Conservation (phyloP, 2,797 vertebrate species). For the Rhodeus uyekii region DNA sequence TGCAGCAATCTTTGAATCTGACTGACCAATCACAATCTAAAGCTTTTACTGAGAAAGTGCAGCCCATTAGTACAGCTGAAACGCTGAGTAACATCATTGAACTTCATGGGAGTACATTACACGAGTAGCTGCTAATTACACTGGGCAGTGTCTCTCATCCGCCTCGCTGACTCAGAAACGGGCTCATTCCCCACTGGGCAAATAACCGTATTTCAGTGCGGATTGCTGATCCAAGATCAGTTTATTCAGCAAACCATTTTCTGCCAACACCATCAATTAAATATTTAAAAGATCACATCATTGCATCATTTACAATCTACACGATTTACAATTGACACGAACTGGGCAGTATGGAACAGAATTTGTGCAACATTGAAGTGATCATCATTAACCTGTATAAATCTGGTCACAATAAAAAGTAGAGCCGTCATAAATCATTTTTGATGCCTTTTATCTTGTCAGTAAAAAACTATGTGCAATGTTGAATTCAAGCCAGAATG, state of each 20-base stretch:
- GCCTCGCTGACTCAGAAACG: slow-evolving; percentile 13
- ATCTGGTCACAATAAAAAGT: not conserved
- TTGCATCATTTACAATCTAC: not conserved
- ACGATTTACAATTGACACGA: not conserved
- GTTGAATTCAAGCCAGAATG: slow-evolving; percentile 4
- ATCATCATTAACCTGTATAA: not conserved
- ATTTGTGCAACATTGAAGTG: not conserved
- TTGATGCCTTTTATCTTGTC: not conserved
- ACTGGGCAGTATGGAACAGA: not conserved
- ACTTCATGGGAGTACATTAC: slow-evolving; percentile 49
- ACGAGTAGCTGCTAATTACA: slow-evolving; percentile 50
- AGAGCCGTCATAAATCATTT: not conserved
- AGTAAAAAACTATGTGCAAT: not conserved
- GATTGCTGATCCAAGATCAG: slow-evolving; percentile 5
- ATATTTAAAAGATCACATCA: not conserved
- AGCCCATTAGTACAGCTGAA: slow-evolving; percentile 40
- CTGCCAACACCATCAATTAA: not conserved
- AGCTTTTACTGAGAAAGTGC: slow-evolving; percentile 35
- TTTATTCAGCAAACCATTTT: slow-evolving; percentile 22
- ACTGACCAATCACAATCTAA: slow-evolving; percentile 39
- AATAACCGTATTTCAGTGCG: slow-evolving; percentile 10
- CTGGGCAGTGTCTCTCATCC: slow-evolving; percentile 22
- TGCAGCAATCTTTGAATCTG: slow-evolving; percentile 37
- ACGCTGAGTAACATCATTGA: slow-evolving; percentile 40
- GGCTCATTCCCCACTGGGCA: not conserved